Evolutionary conservation across 2,113 vertebrate species (phyloP).

Genomic region (Calonectris borealis): DNA sequence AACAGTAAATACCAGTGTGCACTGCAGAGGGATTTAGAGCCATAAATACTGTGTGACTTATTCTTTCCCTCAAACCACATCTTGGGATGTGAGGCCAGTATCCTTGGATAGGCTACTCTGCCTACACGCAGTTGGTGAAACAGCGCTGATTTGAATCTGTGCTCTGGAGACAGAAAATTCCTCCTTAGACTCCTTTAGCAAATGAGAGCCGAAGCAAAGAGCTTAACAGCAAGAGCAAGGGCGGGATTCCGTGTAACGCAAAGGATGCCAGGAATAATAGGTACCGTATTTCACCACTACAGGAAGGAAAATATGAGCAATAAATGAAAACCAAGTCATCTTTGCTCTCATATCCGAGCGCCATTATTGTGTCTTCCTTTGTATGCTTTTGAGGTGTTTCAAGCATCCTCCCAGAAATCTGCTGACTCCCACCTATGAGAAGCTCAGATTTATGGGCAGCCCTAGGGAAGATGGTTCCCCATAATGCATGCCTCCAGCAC

Average conservation of each 20-base stretch:
- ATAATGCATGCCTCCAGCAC: not conserved
- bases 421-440: not conserved
- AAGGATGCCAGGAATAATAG: conserved; percentile 2
- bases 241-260: not conserved
- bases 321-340: not conserved
- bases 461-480: not conserved
- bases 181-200: not conserved
- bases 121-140: not conserved
- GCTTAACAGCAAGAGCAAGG: not conserved
- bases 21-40: not conserved
- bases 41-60: not conserved
- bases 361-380: not conserved
- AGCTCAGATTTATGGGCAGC: not conserved
- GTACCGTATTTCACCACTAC: not conserved
- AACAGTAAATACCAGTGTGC: not conserved
- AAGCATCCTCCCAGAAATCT: not conserved
- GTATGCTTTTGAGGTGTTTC: not conserved
- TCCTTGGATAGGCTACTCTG: not conserved
- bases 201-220: not conserved
- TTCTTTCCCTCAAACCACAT: not conserved
- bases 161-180: not conserved
- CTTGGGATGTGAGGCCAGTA: not conserved
- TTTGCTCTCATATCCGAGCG: not conserved
- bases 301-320: not conserved
- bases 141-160: not conserved